Evolutionary conservation across 2,797 vertebrate genomes (phyloP), one percentile per base, ranked within the genome.

Genomic region (Yasuhikotakia modesta): DNA sequence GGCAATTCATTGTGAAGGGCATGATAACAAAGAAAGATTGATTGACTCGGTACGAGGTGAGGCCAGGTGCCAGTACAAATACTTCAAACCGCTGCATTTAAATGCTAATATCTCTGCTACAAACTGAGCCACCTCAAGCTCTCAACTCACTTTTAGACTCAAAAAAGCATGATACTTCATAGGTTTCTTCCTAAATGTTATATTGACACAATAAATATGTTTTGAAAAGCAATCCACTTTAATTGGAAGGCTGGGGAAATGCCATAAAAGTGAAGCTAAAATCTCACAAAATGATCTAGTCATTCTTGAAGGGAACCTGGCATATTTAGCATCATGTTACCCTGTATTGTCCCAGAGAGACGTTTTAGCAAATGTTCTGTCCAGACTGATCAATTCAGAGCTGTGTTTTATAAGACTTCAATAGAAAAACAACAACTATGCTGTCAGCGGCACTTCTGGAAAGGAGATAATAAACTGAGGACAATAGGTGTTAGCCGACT

Each of bases 1-100:
- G 75, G 84, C 81, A 81, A 79, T 81, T 85, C 79, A 81, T 73
- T 32, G 67, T 80, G 70, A 83, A 86, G 78, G 83, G 77, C 81
- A 76, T 48, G 79, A 86, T 83, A 88, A 84, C 83, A 84, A 87
- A 86, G 76, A 78, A 70, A 83, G 84, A 88, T 84, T 85, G 85
- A 88, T 87, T 86, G 87, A 84, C 81, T 83, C 73, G 30, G 79
- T 68, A 61, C 55, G 57, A 65, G 46, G 78, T 81, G 82, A 83
- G 80, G 75, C 83, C 83, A 85, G 84, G 77, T 84, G 83, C 81
- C 78, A 68, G 71, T 61, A 82, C 71, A 80, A 79, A 84, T 84
- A 79, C 83, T 85, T 84, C 82, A 84, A 72, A 85, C 84, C 27
- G 73, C 81, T 70, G 81, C 81, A 87, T 86, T 87, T 87, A 88